Percentiles rank a stretch among this genome's conserved stretches.
Conservation (phyloP, 1,140 invertebrate genomes). For the Meloidogyne floridensis region DNA sequence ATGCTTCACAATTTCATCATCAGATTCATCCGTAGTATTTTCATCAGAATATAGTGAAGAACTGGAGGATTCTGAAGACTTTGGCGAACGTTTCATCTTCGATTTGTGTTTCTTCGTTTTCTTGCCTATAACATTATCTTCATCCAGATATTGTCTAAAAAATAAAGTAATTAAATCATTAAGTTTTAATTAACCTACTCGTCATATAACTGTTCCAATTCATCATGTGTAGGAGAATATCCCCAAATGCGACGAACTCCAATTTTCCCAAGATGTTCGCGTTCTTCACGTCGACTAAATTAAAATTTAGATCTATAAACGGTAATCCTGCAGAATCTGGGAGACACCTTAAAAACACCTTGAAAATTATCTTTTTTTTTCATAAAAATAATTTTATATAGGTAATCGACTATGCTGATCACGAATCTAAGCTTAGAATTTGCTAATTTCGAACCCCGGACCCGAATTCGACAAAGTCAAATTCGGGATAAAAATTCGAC, state of each 20-base stretch:
- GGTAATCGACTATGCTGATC: too few relatives aligned
- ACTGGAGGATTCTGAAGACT: slow-evolving; percentile 17
- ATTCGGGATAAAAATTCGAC: too few relatives aligned
- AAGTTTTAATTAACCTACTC: slow-evolving; percentile 38
- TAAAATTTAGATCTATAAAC: not conserved
- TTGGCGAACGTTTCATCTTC: slow-evolving; percentile 7
- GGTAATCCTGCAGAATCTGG: too few relatives aligned
- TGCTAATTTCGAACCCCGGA: too few relatives aligned
- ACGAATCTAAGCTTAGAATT: too few relatives aligned
- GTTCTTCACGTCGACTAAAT: slow-evolving; percentile 46
- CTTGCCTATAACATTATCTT: slow-evolving; percentile 24
- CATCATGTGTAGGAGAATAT: slow-evolving; percentile 52
- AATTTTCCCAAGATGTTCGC: slow-evolving; percentile 40
- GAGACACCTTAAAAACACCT: too few relatives aligned
- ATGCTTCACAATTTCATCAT: slow-evolving; percentile 34
- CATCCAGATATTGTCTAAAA: slow-evolving; percentile 15
- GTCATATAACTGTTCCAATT: slow-evolving; percentile 53
- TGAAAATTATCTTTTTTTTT: too few relatives aligned
- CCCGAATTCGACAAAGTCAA: too few relatives aligned
- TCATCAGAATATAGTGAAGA: slow-evolving; percentile 20
- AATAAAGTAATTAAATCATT: not conserved
- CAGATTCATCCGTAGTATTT: slow-evolving; percentile 15
- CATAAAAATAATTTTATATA: too few relatives aligned
- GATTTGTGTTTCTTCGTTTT: slow-evolving; percentile 28
- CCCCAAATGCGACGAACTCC: slow-evolving; percentile 55